These are phyloP conservation scores for Azemiops feae DNA, from an alignment of 2,113 vertebrate genomes.

Conservation along the genomic window DNA sequence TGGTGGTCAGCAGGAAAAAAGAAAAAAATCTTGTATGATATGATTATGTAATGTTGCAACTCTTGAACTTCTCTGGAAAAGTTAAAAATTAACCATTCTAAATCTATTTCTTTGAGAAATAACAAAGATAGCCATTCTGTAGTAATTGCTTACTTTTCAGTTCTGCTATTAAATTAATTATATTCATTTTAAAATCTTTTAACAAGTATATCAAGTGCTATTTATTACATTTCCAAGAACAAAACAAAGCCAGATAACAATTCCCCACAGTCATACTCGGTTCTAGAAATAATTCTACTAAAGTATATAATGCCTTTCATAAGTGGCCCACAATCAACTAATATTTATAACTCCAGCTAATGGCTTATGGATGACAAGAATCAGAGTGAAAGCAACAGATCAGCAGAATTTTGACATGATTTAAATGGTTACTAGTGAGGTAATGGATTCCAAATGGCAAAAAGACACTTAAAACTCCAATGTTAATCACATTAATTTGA, in stretches of 20 bases:
- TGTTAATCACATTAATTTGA: constrained; percentile 26
- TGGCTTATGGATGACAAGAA: not conserved
- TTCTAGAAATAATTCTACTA: not conserved
- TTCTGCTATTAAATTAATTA: not conserved
- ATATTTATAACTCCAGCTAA: constrained; percentile 4
- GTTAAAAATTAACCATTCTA: not conserved
- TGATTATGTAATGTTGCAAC: not conserved
- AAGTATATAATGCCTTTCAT: not conserved
- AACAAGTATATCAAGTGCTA: not conserved
- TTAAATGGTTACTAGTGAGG: not conserved
- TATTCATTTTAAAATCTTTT: not conserved
- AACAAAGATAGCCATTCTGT: not conserved
- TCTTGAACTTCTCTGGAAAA: not conserved
- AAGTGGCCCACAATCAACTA: not conserved
- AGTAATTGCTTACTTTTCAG: not conserved
- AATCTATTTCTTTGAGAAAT: not conserved
- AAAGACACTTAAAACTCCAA: constrained; percentile 13
- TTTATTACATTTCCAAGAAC: not conserved
- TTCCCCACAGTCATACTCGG: not conserved
- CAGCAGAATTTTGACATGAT: not conserved
- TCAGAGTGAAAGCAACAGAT: accelerated
- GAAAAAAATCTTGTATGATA: not conserved
- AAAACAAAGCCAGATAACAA: not conserved
- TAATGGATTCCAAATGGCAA: not conserved
- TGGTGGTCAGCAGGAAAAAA: not conserved